phyloP scores from a whole-genome alignment of 2,888 invertebrate genomes.

The Poecilobothrus nobilitatus region DNA sequence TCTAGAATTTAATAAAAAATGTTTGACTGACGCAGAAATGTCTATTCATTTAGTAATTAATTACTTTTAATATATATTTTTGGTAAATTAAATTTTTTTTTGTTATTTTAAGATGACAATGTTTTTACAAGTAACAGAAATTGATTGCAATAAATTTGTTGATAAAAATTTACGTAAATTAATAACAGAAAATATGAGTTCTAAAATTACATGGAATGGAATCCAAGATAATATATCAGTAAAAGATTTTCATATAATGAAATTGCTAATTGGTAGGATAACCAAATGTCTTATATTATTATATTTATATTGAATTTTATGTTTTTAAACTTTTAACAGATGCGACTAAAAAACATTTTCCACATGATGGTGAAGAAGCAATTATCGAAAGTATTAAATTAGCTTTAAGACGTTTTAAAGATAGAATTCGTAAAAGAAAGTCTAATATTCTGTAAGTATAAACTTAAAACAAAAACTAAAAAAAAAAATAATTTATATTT shows the following conservation, averaged over 20 bases:
- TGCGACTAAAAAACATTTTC: background rate
- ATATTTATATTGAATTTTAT: too few relatives aligned
- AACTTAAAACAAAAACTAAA: too few relatives aligned
- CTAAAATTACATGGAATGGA: background rate
- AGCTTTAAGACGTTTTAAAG: background rate
- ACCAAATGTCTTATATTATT: too few relatives aligned
- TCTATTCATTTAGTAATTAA: background rate
- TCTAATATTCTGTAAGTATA: background rate
- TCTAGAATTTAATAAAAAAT: background rate
- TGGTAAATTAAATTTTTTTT: too few relatives aligned
- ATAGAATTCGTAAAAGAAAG: background rate
- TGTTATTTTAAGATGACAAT: background rate
- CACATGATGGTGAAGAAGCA: background rate
- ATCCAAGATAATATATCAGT: background rate
- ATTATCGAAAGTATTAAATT: background rate
- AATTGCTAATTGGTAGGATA: background rate
- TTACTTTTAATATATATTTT: too few relatives aligned
- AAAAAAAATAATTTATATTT: background rate
- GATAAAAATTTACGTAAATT: conserved; percentile 6
- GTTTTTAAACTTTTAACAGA: background rate
- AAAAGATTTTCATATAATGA: background rate
- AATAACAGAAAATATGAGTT: background rate
- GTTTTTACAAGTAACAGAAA: background rate
- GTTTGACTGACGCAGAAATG: background rate
- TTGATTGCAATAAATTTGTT: background rate